Base-by-base conservation (phyloP, 2,888 invertebrate species). In the Leucoma salicis region DNA sequence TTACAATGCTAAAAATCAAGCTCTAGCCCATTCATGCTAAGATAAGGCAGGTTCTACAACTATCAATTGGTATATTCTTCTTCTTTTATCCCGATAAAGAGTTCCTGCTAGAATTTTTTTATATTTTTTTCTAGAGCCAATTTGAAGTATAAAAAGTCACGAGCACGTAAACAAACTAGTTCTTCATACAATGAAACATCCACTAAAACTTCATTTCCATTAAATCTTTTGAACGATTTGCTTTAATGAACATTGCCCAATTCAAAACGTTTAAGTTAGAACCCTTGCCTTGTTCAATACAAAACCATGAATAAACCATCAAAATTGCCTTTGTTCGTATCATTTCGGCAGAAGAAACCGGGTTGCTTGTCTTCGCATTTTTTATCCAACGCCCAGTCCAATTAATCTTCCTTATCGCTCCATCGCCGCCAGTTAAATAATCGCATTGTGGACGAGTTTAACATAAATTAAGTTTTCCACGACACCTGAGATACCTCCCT, bases 381-480 rank as follows among this genome's bases (percentile, higher is more conserved):
- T 74, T 77, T 73, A 77, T 61, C 62, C 60, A 34, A 58, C 66
- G 64, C 71, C 71, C 75, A 63, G 70, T 63, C 69, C 78, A 74
- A 87, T 88, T 86, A 86, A 88, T 88, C 87, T 85, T 81, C 65
- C 74, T 85, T 88, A 88, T 88, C 87, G 67, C 58, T 49, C 58
- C 76, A 87, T 85, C 85, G 80, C 73, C 73, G 74, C 71, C 80
- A 71, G 79, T 79, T 84, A 81, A 88, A 86, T 88, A 86, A 87
- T 87, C 85, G 82, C 76, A 67, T 69, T 64, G 74, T 71, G 73
- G 82, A 80, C 84, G 78, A 83, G 79, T 89, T 88, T 87, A 84
- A 88, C 87, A 87, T 88, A 88, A 88, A 87, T 86, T 88, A 87
- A 88, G 80, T 85, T 88, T 83, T 82, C 84, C 80, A 79, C 84